Evolutionary conservation across 2,113 vertebrate genomes (phyloP).

Genomic region (Equus przewalskii): DNA sequence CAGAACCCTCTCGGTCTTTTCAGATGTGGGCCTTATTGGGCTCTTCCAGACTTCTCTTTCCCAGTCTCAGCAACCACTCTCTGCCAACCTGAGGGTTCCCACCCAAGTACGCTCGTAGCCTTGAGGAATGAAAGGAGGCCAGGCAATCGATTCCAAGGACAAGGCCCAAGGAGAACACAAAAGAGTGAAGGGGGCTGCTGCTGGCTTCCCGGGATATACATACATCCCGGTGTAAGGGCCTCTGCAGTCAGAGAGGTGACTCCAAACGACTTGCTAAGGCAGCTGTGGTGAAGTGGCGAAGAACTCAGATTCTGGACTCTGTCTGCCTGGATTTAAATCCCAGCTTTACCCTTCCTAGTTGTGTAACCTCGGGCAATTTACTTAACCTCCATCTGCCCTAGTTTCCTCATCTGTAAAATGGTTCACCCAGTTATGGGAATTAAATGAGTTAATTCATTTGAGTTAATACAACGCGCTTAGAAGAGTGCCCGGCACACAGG

Average conservation of each 20-base stretch:
- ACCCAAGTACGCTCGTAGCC: not conserved
- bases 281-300: not conserved
- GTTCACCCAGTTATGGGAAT: not conserved
- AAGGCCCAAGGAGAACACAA: not conserved
- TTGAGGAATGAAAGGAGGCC: not conserved
- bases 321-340: not conserved
- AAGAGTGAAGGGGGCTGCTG: not conserved
- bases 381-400: not conserved
- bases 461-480: not conserved
- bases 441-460: not conserved
- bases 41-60: not conserved
- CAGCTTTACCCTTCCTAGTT: not conserved
- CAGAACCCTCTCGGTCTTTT: not conserved
- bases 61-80: not conserved
- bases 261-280: not conserved
- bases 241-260: not conserved
- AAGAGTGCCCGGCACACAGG: not conserved
- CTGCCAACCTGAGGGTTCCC: not conserved
- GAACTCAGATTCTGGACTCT: not conserved
- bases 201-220: not conserved
- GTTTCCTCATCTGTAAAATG: not conserved
- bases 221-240: not conserved
- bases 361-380: not conserved
- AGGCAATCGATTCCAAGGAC: not conserved
- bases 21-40: not conserved